phyloP scores from a whole-genome alignment of 2,888 invertebrate genomes.

The Chrysolina oricalcia region DNA sequence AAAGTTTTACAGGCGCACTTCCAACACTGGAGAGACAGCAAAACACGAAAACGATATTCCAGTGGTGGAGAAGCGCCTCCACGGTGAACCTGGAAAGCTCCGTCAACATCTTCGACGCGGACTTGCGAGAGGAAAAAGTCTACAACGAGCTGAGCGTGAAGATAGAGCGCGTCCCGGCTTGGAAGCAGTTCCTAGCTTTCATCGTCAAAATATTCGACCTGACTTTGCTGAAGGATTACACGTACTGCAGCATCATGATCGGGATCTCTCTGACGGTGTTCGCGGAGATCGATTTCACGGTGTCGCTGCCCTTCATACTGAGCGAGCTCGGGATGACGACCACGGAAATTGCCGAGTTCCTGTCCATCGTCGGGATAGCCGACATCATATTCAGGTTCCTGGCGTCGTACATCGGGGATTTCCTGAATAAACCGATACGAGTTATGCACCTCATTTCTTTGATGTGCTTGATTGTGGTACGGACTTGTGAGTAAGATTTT shows the following conservation, averaged over 20 bases:
- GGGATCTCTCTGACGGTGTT: constrained; percentile 81
- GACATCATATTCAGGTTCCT: constrained; percentile 77
- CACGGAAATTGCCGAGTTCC: constrained; percentile 76
- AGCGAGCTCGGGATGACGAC: constrained; percentile 77
- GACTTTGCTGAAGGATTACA: constrained; percentile 78
- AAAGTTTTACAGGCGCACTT: constrained; percentile 22
- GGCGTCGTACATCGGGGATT: constrained; percentile 80
- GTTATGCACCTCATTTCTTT: constrained; percentile 79
- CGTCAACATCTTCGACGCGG: constrained; percentile 74
- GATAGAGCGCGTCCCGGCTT: constrained; percentile 38
- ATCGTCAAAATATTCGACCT: constrained; percentile 78
- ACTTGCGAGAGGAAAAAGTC: constrained; percentile 42
- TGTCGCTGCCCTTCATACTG: constrained; percentile 80
- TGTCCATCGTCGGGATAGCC: constrained; percentile 75
- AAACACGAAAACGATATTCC: constrained; percentile 57
- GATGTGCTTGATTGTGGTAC: constrained; percentile 75
- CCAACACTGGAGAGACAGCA: constrained; percentile 21
- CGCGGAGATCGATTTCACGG: constrained; percentile 81
- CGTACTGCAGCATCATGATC: constrained; percentile 80
- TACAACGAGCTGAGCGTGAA: constrained; percentile 51
- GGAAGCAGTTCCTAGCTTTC: constrained; percentile 59
- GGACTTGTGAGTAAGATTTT: constrained; percentile 76
- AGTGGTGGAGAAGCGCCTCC: constrained; percentile 74
- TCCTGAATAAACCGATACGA: constrained; percentile 76
- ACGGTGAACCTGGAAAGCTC: constrained; percentile 76